Evolutionary conservation across 2,888 invertebrate genomes (phyloP).

Genomic region (Uloborus plumipes): DNA sequence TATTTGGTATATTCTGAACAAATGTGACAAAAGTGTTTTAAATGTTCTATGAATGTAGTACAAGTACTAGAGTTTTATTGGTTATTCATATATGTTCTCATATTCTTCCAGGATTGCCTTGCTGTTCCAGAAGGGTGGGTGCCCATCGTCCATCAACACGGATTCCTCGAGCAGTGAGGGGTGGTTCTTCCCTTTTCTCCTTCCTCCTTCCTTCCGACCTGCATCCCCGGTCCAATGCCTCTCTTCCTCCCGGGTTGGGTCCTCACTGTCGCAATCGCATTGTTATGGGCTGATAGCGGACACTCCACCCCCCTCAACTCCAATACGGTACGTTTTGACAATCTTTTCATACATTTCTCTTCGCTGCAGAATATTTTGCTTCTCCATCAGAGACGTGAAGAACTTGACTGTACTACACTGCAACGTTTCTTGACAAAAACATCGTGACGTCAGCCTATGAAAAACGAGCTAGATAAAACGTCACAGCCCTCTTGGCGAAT

Average conservation of each 20-base stretch:
- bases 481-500: too few relatives aligned
- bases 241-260: slow-evolving; percentile 45
- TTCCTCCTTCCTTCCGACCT: slow-evolving; percentile 7
- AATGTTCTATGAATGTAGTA: too few relatives aligned
- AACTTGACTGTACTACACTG: too few relatives aligned
- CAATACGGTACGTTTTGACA: slow-evolving; percentile 8
- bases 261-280: slow-evolving; percentile 39
- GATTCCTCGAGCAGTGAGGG: slow-evolving; percentile 40
- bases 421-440: too few relatives aligned
- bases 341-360: too few relatives aligned
- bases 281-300: slow-evolving; percentile 51
- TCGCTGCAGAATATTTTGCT: too few relatives aligned
- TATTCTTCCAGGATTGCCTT: slow-evolving; percentile 19
- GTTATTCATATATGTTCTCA: background rate
- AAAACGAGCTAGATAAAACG: too few relatives aligned
- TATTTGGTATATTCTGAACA: too few relatives aligned
- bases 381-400: too few relatives aligned
- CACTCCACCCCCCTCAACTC: slow-evolving; percentile 41
- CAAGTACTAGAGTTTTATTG: background rate
- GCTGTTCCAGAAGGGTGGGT: background rate
- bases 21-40: too few relatives aligned
- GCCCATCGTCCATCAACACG: slow-evolving; percentile 44
- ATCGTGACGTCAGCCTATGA: too few relatives aligned
- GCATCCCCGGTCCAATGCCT: slow-evolving; percentile 48
- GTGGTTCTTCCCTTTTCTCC: slow-evolving; percentile 25